Evolutionary conservation across 2,888 invertebrate genomes (phyloP).

Genomic region (Meta bourneti): DNA sequence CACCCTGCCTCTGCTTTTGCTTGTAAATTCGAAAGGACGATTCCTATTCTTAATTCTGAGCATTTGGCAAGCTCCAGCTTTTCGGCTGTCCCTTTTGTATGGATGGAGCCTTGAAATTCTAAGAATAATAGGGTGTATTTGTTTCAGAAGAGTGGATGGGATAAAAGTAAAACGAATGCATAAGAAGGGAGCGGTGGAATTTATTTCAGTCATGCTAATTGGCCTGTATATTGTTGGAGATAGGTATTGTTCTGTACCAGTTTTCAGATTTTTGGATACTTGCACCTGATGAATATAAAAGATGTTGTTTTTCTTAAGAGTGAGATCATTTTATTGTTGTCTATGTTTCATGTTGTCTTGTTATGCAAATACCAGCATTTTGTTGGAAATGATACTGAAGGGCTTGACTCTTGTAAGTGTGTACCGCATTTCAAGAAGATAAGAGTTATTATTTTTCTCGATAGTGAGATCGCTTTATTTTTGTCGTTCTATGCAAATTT

Average conservation of each 20-base stretch:
- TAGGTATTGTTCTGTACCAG: neutral
- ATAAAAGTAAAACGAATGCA: neutral
- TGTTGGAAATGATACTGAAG: neutral
- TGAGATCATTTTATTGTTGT: too few relatives aligned
- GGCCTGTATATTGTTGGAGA: neutral
- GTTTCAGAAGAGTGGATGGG: neutral
- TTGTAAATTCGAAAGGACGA: neutral
- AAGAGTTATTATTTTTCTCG: too few relatives aligned
- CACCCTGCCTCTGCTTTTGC: neutral
- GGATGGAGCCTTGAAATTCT: neutral
- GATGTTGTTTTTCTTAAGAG: neutral
- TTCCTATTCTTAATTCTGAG: neutral
- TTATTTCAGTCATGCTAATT: neutral
- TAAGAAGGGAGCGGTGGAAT: neutral
- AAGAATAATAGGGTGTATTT: neutral
- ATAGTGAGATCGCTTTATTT: too few relatives aligned
- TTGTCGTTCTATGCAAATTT: too few relatives aligned
- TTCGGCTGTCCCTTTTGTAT: neutral
- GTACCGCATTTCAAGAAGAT: too few relatives aligned
- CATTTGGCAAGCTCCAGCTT: neutral
- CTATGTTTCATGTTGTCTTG: neutral
- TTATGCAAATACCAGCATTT: neutral
- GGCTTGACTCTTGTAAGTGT: too few relatives aligned
- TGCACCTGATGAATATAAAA: neutral
- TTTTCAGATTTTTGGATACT: neutral